Evolutionary conservation across 2,113 vertebrate species (phyloP).

Genomic region (Rhegmatorhina hoffmannsi): DNA sequence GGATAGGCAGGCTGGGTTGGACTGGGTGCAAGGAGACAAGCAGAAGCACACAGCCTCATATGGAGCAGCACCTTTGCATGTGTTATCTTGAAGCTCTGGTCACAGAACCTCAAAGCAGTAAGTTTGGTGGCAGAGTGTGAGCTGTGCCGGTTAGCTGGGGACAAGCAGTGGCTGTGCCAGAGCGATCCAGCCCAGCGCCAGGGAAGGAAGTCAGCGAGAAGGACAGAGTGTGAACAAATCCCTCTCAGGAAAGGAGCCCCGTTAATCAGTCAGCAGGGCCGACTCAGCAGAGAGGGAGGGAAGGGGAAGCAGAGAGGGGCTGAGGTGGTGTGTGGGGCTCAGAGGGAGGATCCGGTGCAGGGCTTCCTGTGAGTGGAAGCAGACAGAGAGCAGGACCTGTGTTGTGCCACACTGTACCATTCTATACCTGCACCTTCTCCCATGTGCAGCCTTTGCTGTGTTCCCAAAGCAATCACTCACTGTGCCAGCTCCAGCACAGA

Average conservation of each 20-base stretch:
- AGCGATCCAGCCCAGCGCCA: rapidly evolving
- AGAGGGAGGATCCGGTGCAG: not conserved
- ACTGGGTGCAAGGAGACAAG: not conserved
- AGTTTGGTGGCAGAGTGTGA: not conserved
- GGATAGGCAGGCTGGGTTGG: not conserved
- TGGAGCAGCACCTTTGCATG: not conserved
- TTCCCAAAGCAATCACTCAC: rapidly evolving
- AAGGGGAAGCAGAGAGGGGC: conserved; percentile 38
- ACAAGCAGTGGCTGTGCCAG: not conserved
- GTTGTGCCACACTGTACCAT: rapidly evolving
- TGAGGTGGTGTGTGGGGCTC: not conserved
- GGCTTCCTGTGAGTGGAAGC: conserved; percentile 45
- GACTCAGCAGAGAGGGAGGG: conserved; percentile 37
- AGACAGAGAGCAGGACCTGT: not conserved
- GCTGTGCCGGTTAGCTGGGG: conserved; percentile 8
- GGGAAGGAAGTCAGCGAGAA: conserved; percentile 47
- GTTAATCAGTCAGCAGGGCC: conserved; percentile 18
- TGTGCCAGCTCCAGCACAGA: not conserved
- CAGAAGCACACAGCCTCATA: rapidly evolving
- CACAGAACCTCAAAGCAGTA: not conserved
- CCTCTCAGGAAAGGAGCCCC: not conserved
- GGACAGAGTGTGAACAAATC: conserved; percentile 17
- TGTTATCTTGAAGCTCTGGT: not conserved
- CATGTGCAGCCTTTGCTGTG: not conserved
- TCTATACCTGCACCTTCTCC: not conserved